A percentile compares a stretch with the other conserved stretches of the same genome.
Conservation (phyloP, 2,888 invertebrate species). For the Pristionchus fissidentatus region DNA sequence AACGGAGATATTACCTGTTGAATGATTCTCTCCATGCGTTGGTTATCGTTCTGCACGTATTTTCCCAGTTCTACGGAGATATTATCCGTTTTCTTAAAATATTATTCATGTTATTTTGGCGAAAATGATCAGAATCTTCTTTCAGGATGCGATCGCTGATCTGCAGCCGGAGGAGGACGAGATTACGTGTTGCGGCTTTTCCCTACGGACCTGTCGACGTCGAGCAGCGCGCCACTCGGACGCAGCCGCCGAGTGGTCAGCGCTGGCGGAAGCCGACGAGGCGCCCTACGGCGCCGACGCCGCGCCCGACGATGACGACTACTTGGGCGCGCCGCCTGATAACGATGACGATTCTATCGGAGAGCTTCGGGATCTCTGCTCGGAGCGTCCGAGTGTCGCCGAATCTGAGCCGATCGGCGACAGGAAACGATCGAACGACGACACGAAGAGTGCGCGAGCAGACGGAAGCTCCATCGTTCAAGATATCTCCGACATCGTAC, state of each 20-base stretch:
- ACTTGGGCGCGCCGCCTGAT: background rate
- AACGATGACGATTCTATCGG: background rate
- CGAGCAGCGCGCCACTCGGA: background rate
- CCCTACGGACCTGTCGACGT: background rate
- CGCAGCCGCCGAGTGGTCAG: slow-evolving; percentile 15
- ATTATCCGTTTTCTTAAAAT: too few species aligned
- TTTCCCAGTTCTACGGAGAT: too few species aligned
- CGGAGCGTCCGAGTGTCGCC: background rate
- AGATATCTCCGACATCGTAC: background rate
- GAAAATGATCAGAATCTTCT: too few species aligned
- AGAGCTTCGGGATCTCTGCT: slow-evolving; percentile 15
- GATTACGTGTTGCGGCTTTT: slow-evolving; percentile 46
- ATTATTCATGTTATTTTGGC: too few species aligned
- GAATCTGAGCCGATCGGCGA: background rate
- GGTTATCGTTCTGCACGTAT: too few species aligned
- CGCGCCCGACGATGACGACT: background rate
- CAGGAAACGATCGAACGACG: background rate
- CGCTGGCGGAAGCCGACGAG: background rate
- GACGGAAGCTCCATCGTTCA: background rate
- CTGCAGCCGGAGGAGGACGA: slow-evolving; percentile 53
- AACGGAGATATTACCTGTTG: too few species aligned
- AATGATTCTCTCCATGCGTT: too few species aligned
- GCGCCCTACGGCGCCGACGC: background rate
- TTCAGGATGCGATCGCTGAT: slow-evolving; percentile 58
- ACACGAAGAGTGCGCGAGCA: background rate